Conservation (phyloP, 1,140 invertebrate species). For the Lasaia peninsularis region DNA sequence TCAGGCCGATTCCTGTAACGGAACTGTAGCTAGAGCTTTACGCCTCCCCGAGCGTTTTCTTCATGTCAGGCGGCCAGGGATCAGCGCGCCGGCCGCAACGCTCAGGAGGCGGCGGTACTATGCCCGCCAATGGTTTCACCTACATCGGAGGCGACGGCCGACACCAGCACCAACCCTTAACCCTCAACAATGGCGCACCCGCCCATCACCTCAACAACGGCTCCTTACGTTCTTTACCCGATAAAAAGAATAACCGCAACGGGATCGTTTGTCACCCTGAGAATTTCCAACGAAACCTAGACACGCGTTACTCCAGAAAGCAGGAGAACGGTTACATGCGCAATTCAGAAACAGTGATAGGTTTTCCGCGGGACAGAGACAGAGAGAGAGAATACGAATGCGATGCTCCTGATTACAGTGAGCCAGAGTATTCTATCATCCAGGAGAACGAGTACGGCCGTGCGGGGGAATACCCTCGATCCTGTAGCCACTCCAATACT, state of each 20-base stretch:
- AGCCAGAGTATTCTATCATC: slow-evolving; percentile 74
- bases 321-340: slow-evolving; percentile 72
- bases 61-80: slow-evolving; percentile 79
- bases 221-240: slow-evolving; percentile 61
- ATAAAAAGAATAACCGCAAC: slow-evolving; percentile 69
- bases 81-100: slow-evolving; percentile 75
- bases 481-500: slow-evolving; percentile 71
- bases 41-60: slow-evolving; percentile 85
- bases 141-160: slow-evolving; percentile 82
- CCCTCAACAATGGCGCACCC: slow-evolving; percentile 73
- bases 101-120: slow-evolving; percentile 81
- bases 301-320: slow-evolving; percentile 68
- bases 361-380: slow-evolving; percentile 57
- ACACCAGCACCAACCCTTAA: slow-evolving; percentile 66
- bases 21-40: slow-evolving; percentile 95
- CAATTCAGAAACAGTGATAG: slow-evolving; percentile 63
- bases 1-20: slow-evolving; percentile 90
- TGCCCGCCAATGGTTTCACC: slow-evolving; percentile 85
- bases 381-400: slow-evolving; percentile 41
- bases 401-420: slow-evolving; percentile 50
- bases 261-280: slow-evolving; percentile 67
- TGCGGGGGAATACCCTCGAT: slow-evolving; percentile 56
- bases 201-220: slow-evolving; percentile 73
- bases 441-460: slow-evolving; percentile 58
- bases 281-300: slow-evolving; percentile 69